phyloP scores from a whole-genome alignment of 2,113 vertebrate genomes.

The Zeus faber region DNA sequence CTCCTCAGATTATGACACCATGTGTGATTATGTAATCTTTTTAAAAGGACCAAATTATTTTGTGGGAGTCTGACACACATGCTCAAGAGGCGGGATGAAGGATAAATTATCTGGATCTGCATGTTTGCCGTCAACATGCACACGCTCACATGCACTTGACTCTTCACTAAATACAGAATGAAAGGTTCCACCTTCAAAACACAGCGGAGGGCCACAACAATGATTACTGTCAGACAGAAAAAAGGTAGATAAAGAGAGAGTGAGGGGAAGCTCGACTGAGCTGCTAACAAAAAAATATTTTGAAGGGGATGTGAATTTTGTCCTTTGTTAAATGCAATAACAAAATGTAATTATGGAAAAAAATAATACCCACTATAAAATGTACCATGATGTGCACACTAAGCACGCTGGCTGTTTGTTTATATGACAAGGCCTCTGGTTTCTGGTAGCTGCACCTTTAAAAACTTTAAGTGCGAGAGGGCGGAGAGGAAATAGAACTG shows the following conservation, averaged over 20 bases:
- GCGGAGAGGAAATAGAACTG: slow-evolving; percentile 21
- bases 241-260: too few relatives aligned
- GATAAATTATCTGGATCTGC: slow-evolving; percentile 52
- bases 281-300: neutral
- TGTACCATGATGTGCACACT: neutral
- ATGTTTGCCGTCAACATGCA: slow-evolving; percentile 55
- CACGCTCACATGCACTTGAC: slow-evolving; percentile 39
- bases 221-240: too few relatives aligned
- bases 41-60: slow-evolving; percentile 34
- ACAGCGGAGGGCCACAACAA: slow-evolving; percentile 43
- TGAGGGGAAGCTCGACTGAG: slow-evolving; percentile 6
- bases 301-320: neutral
- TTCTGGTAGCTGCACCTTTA: neutral
- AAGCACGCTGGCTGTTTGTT: neutral
- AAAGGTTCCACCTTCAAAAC: slow-evolving; percentile 51
- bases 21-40: slow-evolving; percentile 48
- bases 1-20: slow-evolving; percentile 42
- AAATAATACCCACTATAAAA: neutral
- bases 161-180: slow-evolving; percentile 62
- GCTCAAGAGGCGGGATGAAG: slow-evolving; percentile 41
- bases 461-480: neutral
- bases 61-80: slow-evolving; percentile 29
- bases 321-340: too few relatives aligned
- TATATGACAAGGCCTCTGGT: neutral
- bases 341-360: neutral